A percentile compares a stretch with the other conserved stretches of the same genome.
Conservation (phyloP, 1,140 invertebrate genomes). For the Magallana angulata region DNA sequence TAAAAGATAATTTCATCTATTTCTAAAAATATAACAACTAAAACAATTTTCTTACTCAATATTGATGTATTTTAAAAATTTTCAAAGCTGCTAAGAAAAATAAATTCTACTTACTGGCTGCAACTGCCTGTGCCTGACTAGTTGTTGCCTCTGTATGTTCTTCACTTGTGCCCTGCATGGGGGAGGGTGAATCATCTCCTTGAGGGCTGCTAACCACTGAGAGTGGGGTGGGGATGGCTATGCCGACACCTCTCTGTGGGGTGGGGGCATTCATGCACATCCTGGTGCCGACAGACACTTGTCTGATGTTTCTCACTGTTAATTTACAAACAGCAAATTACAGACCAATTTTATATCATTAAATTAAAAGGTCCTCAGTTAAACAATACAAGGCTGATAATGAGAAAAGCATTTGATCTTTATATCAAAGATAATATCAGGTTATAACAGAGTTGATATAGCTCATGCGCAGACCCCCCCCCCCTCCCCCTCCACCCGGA, state of each 20-base stretch:
- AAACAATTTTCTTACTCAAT: no score
- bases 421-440: no score
- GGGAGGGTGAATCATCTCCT: background rate
- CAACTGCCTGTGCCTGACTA: background rate
- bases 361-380: no score
- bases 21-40: no score
- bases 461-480: no score
- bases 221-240: background rate
- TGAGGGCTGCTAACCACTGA: background rate
- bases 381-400: no score
- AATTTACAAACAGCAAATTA: background rate
- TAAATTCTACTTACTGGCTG: background rate
- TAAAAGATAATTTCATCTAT: no score
- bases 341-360: no score
- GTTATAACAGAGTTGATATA: no score
- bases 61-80: background rate
- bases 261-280: background rate
- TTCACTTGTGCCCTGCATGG: background rate
- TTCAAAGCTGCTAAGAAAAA: background rate
- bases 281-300: background rate
- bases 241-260: background rate
- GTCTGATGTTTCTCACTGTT: conserved; percentile 25
- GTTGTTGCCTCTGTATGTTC: background rate
- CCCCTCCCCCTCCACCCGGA: no score
- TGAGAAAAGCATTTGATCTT: no score